Conservation (phyloP, 1,140 invertebrate genomes). For the Zaprionus kolodkinae region DNA sequence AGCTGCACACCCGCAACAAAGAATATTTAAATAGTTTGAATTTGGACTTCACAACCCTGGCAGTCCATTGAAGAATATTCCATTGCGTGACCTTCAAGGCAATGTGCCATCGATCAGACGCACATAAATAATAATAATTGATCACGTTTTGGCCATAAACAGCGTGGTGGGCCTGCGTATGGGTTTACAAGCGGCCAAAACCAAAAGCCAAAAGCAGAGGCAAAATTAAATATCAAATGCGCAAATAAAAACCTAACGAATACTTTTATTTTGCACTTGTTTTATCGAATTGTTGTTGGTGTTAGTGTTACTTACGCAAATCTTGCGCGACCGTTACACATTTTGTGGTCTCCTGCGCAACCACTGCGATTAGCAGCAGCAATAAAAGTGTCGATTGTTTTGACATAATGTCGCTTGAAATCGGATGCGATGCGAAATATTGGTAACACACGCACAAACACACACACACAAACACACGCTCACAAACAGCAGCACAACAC, state of each 20-base stretch:
- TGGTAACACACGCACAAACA: conserved; percentile 19
- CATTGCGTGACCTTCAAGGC: conserved; percentile 52
- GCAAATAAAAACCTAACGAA: conserved; percentile 44
- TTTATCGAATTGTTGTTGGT: conserved; percentile 10
- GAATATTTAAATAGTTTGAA: not conserved
- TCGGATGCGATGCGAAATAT: conserved; percentile 30
- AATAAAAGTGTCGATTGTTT: conserved; percentile 54
- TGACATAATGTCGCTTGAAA: conserved; percentile 45
- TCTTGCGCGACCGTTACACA: conserved; percentile 68
- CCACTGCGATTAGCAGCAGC: conserved; percentile 64
- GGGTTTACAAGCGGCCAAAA: not conserved
- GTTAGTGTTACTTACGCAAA: conserved; percentile 78
- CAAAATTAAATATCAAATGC: conserved; percentile 36
- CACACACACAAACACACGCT: not conserved
- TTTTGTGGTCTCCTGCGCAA: conserved; percentile 64
- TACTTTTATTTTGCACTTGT: conserved; percentile 31
- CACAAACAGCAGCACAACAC: conserved; percentile 17
- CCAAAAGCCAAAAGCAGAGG: conserved; percentile 29
- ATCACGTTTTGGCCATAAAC: conserved; percentile 77
- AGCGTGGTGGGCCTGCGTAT: conserved; percentile 19
- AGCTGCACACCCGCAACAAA: not conserved
- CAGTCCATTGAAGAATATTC: conserved; percentile 53
- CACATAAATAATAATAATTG: conserved; percentile 55
- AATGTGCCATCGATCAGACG: conserved; percentile 48
- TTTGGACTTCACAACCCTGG: conserved; percentile 3